Conservation (phyloP, 2,113 vertebrate genomes). For the Xenopus laevis region DNA sequence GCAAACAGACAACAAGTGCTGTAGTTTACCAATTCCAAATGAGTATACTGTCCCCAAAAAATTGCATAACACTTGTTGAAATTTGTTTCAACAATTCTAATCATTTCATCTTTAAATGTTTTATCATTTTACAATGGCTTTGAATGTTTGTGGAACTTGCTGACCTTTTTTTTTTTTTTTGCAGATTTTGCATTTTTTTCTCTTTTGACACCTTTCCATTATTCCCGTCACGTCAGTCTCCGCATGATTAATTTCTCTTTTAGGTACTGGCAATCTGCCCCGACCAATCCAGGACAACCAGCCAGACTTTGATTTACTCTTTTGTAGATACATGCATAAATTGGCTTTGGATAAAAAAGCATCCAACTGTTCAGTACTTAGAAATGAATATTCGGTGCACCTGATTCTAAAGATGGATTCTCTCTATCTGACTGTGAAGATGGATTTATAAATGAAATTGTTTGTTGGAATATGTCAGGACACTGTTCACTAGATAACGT, state of each 20-base stretch:
- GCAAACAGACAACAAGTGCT: no score
- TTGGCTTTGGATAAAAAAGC: slow-evolving; percentile 34
- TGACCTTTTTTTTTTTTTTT: slow-evolving; percentile 17
- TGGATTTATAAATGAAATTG: slow-evolving; percentile 4
- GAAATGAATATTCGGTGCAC: slow-evolving; percentile 32
- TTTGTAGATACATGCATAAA: slow-evolving; percentile 38
- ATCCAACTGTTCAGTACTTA: slow-evolving; percentile 33
- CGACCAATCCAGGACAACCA: slow-evolving; percentile 18
- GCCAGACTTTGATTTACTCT: slow-evolving; percentile 33
- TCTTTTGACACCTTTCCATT: slow-evolving; percentile 23
- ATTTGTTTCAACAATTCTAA: no score
- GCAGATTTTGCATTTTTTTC: slow-evolving; percentile 13
- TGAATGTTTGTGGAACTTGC: slow-evolving; percentile 15
- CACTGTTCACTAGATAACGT: slow-evolving; percentile 18
- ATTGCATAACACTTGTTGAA: no score
- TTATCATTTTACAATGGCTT: not conserved
- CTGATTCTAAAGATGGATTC: slow-evolving; percentile 30
- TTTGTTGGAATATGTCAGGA: slow-evolving; percentile 36
- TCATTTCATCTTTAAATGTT: no score
- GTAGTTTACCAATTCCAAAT: no score
- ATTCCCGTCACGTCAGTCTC: slow-evolving; percentile 28
- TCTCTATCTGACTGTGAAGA: not conserved
- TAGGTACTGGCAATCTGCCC: slow-evolving; percentile 37
- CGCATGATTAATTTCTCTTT: slow-evolving; percentile 30
- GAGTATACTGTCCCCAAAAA: no score